A percentile compares a stretch with the other conserved stretches of the same genome.
These are phyloP conservation scores for Eucidaris tribuloides DNA, from an alignment of 35 echinoderm and acorn worm genomes.

Conservation along the genomic window DNA sequence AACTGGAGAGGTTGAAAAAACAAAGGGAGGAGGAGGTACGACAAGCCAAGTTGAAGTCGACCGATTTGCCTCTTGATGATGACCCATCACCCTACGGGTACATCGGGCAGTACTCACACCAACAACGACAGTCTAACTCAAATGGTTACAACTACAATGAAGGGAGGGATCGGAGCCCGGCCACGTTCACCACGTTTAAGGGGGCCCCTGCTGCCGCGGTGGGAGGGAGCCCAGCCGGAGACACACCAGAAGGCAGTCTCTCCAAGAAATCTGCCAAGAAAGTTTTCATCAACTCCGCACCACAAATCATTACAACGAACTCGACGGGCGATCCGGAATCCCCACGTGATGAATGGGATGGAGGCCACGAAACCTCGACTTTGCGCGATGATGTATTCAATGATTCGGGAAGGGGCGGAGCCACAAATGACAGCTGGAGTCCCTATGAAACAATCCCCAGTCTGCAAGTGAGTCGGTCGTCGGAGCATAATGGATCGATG, in stretches of 20 bases:
- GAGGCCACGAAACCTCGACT: not conserved
- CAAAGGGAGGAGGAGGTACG: constrained; percentile 44
- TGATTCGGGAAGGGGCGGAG: not conserved
- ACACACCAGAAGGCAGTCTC: constrained; percentile 33
- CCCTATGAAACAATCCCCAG: constrained; percentile 15
- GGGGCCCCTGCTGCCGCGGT: not conserved
- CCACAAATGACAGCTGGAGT: no score
- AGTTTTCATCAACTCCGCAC: constrained; percentile 51
- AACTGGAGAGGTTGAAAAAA: constrained; percentile 43
- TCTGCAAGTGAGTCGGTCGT: not conserved
- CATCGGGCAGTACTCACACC: not conserved
- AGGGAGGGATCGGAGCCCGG: not conserved
- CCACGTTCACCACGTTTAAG: not conserved
- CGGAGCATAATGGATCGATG: not conserved
- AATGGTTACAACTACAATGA: not conserved
- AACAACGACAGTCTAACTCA: not conserved
- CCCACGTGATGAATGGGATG: not conserved
- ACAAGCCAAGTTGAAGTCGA: not conserved
- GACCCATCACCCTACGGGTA: constrained; percentile 1
- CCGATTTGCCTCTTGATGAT: not conserved
- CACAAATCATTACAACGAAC: constrained; percentile 52
- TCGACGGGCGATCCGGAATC: constrained; percentile 21
- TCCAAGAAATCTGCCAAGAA: constrained; percentile 49
- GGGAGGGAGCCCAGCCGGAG: not conserved
- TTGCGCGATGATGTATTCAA: not conserved